Percentiles rank a stretch among this genome's conserved stretches.
Conservation (phyloP, 2,888 invertebrate genomes). For the Charanyca ferruginea region DNA sequence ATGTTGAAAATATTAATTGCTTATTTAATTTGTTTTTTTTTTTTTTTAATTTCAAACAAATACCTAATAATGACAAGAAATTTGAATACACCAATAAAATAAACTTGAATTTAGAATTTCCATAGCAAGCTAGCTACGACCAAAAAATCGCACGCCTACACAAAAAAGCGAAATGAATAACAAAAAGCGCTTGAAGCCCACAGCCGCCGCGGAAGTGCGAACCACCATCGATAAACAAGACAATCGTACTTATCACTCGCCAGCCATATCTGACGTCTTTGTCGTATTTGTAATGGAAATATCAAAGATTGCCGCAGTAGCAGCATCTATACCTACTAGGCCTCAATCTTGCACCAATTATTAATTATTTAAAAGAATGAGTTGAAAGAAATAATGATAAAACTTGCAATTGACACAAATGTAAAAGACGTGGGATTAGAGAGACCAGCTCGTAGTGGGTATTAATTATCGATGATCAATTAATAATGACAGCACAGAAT, state of each 20-base stretch:
- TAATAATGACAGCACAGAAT: not conserved
- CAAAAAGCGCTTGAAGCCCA: slow-evolving; percentile 42
- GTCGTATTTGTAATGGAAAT: slow-evolving; percentile 7
- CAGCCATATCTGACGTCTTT: slow-evolving; percentile 42
- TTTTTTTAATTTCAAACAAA: too few relatives aligned
- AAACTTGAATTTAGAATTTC: too few relatives aligned
- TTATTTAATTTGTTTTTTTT: too few relatives aligned
- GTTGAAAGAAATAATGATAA: too few relatives aligned
- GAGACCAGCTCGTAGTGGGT: too few relatives aligned
- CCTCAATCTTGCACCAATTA: not conserved
- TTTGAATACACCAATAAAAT: too few relatives aligned
- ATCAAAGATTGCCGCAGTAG: slow-evolving; percentile 2
- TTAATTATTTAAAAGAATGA: not conserved
- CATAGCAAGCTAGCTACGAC: not conserved
- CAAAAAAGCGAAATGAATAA: slow-evolving; percentile 33
- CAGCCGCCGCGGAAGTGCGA: slow-evolving; percentile 27
- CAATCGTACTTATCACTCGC: slow-evolving; percentile 42
- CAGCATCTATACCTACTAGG: not conserved
- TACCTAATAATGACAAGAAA: too few relatives aligned
- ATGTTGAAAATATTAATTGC: too few relatives aligned
- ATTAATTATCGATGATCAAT: too few relatives aligned
- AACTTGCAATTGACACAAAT: not conserved
- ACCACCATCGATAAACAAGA: slow-evolving; percentile 39
- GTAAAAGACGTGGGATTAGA: not conserved
- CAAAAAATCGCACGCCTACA: slow-evolving; percentile 28